phyloP scores from a whole-genome alignment of 2,797 vertebrate species.

The Jordanella pulchra region DNA sequence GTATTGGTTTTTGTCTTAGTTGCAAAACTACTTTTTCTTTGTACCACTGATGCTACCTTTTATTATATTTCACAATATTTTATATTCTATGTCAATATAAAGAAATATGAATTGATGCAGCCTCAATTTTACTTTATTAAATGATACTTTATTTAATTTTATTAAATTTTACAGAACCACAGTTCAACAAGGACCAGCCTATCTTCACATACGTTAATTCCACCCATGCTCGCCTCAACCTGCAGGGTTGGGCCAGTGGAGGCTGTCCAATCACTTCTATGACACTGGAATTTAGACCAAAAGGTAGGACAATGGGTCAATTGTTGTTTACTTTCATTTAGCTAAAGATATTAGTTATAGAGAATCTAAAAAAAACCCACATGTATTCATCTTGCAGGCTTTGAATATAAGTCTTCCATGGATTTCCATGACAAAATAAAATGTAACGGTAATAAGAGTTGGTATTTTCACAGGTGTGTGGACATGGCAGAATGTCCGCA shows the following conservation, averaged over 20 bases:
- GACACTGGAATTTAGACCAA: constrained; percentile 92
- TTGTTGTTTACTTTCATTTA: not conserved
- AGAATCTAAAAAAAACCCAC: not conserved
- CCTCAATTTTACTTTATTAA: constrained; percentile 9
- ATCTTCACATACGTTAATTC: constrained; percentile 99
- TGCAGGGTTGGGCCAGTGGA: constrained; percentile 96
- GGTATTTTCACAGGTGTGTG: constrained; percentile 80
- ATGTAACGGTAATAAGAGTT: not conserved
- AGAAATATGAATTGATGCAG: not conserved
- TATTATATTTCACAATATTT: not conserved
- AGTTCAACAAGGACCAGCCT: constrained; percentile 97
- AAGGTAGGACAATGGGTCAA: constrained; percentile 66
- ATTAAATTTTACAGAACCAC: constrained; percentile 89
- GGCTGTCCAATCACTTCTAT: constrained; percentile 94
- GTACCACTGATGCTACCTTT: not conserved
- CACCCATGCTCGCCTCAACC: constrained; percentile 93
- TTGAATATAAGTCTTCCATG: not conserved
- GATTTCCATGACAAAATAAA: not conserved
- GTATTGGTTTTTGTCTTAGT: not conserved
- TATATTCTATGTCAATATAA: not conserved
- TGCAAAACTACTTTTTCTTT: not conserved
- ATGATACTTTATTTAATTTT: no score
- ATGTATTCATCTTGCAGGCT: not conserved
- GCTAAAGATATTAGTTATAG: not conserved
- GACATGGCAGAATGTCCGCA: constrained; percentile 92